phyloP scores from a whole-genome alignment of 2,113 vertebrate genomes.

The Astur gentilis region DNA sequence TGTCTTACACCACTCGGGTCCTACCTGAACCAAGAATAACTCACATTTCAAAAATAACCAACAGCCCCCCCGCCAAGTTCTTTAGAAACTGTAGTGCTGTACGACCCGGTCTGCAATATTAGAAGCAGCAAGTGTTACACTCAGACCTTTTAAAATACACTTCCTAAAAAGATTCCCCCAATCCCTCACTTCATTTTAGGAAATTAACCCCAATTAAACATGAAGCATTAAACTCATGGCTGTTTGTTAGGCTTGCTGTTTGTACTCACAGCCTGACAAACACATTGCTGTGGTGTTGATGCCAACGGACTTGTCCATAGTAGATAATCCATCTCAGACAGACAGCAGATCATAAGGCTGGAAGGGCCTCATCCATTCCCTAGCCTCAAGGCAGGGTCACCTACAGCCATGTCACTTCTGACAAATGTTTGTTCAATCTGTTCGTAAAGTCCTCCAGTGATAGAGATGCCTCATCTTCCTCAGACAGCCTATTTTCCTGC shows the following conservation, averaged over 20 bases:
- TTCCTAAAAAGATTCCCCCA: background rate
- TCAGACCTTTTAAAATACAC: background rate
- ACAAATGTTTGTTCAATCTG: background rate
- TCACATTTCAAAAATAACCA: background rate
- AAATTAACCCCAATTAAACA: background rate
- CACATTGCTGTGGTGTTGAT: background rate
- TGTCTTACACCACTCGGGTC: background rate
- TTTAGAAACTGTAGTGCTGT: background rate
- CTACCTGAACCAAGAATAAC: background rate
- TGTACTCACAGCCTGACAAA: background rate
- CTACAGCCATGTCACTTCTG: background rate
- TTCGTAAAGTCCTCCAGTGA: background rate
- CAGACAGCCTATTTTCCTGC: background rate
- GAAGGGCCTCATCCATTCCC: background rate
- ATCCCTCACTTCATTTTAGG: background rate
- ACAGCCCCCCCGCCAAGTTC: background rate
- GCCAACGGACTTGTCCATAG: background rate
- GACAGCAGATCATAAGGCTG: background rate
- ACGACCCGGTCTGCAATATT: background rate
- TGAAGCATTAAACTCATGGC: background rate
- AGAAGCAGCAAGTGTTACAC: background rate
- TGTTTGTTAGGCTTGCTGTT: background rate
- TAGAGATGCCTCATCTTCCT: background rate
- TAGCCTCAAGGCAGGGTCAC: background rate
- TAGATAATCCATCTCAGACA: background rate